phyloP scores from a whole-genome alignment of 30 jellyfish, hydroid and myxozoan species.

The Aurelia aurita complex sp. Pacific region DNA sequence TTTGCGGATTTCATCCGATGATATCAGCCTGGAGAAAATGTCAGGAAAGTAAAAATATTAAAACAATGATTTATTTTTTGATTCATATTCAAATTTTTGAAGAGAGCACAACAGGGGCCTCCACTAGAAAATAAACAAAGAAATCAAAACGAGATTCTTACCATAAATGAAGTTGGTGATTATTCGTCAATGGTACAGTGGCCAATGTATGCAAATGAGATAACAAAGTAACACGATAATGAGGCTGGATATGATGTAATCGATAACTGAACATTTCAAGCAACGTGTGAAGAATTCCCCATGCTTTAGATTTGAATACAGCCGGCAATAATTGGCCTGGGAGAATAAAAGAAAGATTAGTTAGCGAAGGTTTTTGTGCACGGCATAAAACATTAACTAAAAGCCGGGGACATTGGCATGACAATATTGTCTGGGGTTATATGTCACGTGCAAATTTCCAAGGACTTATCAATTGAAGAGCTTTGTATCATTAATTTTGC shows the following conservation, averaged over 20 bases:
- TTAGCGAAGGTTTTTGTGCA: too few species aligned
- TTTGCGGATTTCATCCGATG: too few species aligned
- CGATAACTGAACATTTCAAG: conserved; percentile 97
- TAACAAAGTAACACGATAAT: conserved; percentile 87
- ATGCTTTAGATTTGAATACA: conserved; percentile 90
- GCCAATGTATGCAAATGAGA: conserved; percentile 90
- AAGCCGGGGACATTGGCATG: too few species aligned
- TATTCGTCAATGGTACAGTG: conserved; percentile 76
- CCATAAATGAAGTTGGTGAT: conserved; percentile 91
- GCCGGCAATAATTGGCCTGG: conserved; percentile 93
- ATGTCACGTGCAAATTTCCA: too few species aligned
- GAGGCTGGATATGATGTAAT: conserved; percentile 97
- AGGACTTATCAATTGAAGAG: too few species aligned
- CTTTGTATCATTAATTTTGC: too few species aligned
- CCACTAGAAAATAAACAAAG: not conserved
- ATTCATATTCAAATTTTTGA: too few species aligned
- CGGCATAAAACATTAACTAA: too few species aligned
- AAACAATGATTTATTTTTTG: too few species aligned
- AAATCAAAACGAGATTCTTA: conserved; percentile 17
- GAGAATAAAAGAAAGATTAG: not conserved
- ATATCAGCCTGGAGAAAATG: too few species aligned
- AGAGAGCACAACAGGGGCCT: not conserved
- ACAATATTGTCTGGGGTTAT: too few species aligned
- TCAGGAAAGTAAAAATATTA: too few species aligned
- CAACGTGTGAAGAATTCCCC: conserved; percentile 96